Base-by-base conservation (phyloP, 2,888 invertebrate genomes). In the Tortricodes alternella region DNA sequence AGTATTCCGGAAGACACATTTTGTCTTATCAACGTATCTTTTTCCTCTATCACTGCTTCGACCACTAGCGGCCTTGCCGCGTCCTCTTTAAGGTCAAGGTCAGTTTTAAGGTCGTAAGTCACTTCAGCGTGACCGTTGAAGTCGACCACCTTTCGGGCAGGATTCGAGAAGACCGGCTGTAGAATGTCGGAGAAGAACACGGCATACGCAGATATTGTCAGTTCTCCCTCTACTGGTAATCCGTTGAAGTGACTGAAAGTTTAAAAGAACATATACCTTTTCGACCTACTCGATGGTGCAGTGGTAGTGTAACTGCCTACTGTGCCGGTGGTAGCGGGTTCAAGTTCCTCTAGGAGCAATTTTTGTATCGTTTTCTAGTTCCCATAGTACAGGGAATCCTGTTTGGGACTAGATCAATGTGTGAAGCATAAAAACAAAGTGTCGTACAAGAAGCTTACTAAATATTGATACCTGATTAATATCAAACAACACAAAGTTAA, bases 11-110 rank as follows among this genome's bases (percentile, higher is more conserved):
- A 91, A 0, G 95, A 93, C 11, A 94, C 94, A 75, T 96, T 97
- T 75, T 98, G 96, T 66, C 95, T 93, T 46, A 97, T 93, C 11
- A 95, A 93, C 1, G 98, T 98, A 64, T 97, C 92, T 52, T 94
- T 94, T 89, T 99, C 99, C 79, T 98, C 97, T 2, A 99, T 94
- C 4, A 96, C 94, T 0, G 97, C 98, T 74, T 97, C 95, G 43
- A 98, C 93, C 24, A 96, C 93, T 39, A 98, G 93, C 18, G 95
- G 94, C 65, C 97, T 92, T 69, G 95, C 95, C 50, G 97, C 96
- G 70, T 96, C 96, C 63, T 89, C 90, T 27, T 93, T 93, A 52
- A 98, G 85, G 71, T 95, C 95, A 57, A 95, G 86, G 75, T 96
- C 94, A 62, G 93, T 93, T 62, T 92, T 92, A 58, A 98, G 92